Base-by-base conservation (phyloP, 2,888 invertebrate genomes). In the Diadegma fenestrale region DNA sequence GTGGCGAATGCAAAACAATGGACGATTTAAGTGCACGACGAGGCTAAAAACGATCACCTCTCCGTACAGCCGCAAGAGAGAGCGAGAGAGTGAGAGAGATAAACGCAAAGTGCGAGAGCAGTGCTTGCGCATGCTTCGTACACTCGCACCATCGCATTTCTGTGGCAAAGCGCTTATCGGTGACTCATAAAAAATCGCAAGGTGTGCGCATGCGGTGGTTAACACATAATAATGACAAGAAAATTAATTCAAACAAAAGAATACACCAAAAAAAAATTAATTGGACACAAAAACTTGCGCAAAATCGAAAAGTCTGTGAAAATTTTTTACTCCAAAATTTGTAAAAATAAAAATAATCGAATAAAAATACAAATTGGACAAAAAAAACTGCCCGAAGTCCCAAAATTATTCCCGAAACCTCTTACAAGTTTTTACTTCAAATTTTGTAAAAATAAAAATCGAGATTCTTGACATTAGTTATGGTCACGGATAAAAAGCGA, bases 1-100 rank as follows among this genome's bases (percentile, higher is more conserved):
- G 86, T 85, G 75, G 80, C 83, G 87, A 87, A 87, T 87, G 87
- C 81, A 81, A 89, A 89, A 88, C 88, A 87, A 89, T 89, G 86
- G 87, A 76, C 87, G 84, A 85, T 84, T 87, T 75, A 77, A 76
- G 73, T 76, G 82, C 87, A 80, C 84, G 69, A 79, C 72, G 51
- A 63, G 71, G 48, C 72, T 66, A 84, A 87, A 87, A 87, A 89
- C 33, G 10, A 80, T 45, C 26, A 66, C 51, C 45, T 41, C 77
- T 22, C 30, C n/a, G 30, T 17, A 33, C 48, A 54, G 41, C 43
- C 26, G 54, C n/a, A 41, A 58, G 30, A 73, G 58, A 77, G 64
- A 77, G 37, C 54, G 41, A 61, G 43, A 45, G 19, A 43, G 41
- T 45, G 48, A 71, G 63, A 41, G 17, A 64, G 69, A 78, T 68